phyloP scores from a whole-genome alignment of 2,113 vertebrate genomes.

The Channa maculata region DNA sequence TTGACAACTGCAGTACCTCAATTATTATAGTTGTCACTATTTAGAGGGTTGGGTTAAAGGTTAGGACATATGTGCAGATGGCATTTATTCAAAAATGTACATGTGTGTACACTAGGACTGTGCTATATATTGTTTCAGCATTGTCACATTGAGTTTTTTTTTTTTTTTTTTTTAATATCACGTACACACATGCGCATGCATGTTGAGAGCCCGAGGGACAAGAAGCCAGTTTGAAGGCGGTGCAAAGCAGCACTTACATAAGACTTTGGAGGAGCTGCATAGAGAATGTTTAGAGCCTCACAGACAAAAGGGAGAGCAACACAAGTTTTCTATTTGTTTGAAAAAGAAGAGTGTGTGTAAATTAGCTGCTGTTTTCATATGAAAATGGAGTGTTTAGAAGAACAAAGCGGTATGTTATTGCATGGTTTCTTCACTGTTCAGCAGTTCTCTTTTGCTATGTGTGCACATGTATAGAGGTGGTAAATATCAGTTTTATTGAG shows the following conservation, averaged over 20 bases:
- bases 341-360: slow-evolving; percentile 7
- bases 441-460: background rate
- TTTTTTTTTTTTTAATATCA: too few relatives aligned
- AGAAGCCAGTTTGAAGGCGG: slow-evolving; percentile 21
- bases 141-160: too few relatives aligned
- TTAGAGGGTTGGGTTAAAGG: background rate
- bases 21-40: background rate
- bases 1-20: too few relatives aligned
- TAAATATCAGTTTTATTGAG: background rate
- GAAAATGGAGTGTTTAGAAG: slow-evolving; percentile 28
- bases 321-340: slow-evolving; percentile 7
- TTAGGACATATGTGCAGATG: background rate
- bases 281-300: slow-evolving; percentile 22
- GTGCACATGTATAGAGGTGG: background rate
- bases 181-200: background rate
- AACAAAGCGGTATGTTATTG: slow-evolving; percentile 26
- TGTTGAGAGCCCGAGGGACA: slow-evolving; percentile 20
- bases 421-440: background rate
- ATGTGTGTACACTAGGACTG: background rate
- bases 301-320: slow-evolving; percentile 11
- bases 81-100: background rate
- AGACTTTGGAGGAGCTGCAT: slow-evolving; percentile 37
- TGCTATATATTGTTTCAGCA: too few relatives aligned
- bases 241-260: slow-evolving; percentile 49
- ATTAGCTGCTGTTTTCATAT: background rate